Evolutionary conservation across 2,797 vertebrate genomes (phyloP).

Genomic region (Pelochelys cantorii): DNA sequence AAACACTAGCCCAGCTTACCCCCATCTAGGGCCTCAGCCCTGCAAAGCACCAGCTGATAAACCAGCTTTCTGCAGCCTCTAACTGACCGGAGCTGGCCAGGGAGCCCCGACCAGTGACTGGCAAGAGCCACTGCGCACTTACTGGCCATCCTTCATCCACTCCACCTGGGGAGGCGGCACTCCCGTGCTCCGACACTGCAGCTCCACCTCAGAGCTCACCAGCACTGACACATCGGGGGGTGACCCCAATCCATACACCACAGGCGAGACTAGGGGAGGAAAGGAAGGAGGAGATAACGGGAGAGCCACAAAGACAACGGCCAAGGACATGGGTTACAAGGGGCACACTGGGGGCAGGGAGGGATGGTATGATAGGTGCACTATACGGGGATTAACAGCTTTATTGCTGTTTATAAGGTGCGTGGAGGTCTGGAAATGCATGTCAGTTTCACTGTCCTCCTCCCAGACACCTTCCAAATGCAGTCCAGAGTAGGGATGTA

Average conservation of each 20-base stretch:
- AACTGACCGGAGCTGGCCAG: neutral
- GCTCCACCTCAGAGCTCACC: slow-evolving; percentile 82
- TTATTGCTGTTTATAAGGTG: neutral
- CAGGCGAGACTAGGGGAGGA: slow-evolving; percentile 83
- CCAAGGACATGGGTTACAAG: neutral
- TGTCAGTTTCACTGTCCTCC: neutral
- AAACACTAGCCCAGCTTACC: neutral
- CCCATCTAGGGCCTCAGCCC: neutral
- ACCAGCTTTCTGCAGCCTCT: neutral
- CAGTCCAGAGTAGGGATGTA: no score
- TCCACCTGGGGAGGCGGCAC: slow-evolving; percentile 86
- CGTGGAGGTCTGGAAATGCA: no score
- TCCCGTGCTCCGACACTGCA: slow-evolving; percentile 85
- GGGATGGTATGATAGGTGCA: neutral
- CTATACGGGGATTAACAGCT: neutral
- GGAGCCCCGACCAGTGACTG: neutral
- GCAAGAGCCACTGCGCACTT: slow-evolving; percentile 56
- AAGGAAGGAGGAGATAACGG: neutral
- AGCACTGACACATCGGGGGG: slow-evolving; percentile 84
- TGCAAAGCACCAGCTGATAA: rapidly evolving
- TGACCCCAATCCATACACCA: slow-evolving; percentile 82
- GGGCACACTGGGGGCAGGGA: neutral
- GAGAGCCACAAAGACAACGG: neutral
- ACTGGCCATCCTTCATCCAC: slow-evolving; percentile 92
- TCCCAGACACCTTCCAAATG: neutral